These are phyloP conservation scores for Luehdorfia chinensis DNA, from an alignment of 1,140 invertebrate genomes.

Conservation along the genomic window DNA sequence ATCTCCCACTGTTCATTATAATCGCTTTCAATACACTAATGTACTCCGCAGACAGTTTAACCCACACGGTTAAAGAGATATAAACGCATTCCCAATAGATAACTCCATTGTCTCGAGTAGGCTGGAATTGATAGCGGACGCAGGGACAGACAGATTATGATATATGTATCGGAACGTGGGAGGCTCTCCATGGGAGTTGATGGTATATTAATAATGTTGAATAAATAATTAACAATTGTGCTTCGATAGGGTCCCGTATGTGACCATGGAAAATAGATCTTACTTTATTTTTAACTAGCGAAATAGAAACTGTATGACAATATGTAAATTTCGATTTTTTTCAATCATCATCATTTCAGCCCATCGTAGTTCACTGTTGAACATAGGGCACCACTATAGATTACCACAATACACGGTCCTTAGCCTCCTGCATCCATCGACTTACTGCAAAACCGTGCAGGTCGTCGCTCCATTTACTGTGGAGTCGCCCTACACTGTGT, in stretches of 20 bases:
- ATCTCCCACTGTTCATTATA: neutral
- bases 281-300: too few species aligned
- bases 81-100: conserved; percentile 12
- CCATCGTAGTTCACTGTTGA: too few species aligned
- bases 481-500: too few species aligned
- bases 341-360: too few species aligned
- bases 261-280: too few species aligned
- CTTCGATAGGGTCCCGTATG: neutral
- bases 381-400: too few species aligned
- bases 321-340: too few species aligned
- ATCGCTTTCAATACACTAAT: conserved; percentile 4
- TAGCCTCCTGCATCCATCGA: too few species aligned
- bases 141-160: conserved; percentile 15
- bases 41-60: conserved; percentile 1
- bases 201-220: conserved; percentile 31
- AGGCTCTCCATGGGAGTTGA: conserved; percentile 7
- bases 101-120: conserved; percentile 31
- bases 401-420: too few species aligned
- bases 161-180: conserved; percentile 27
- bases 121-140: conserved; percentile 8
- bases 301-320: too few species aligned
- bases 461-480: too few species aligned
- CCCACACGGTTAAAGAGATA: neutral
- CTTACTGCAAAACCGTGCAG: too few species aligned
- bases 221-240: conserved; percentile 29